A percentile compares a stretch with the other conserved stretches of the same genome.
phyloP scores from a whole-genome alignment of 2,797 vertebrate genomes.

The Dromococcyx pavoninus region DNA sequence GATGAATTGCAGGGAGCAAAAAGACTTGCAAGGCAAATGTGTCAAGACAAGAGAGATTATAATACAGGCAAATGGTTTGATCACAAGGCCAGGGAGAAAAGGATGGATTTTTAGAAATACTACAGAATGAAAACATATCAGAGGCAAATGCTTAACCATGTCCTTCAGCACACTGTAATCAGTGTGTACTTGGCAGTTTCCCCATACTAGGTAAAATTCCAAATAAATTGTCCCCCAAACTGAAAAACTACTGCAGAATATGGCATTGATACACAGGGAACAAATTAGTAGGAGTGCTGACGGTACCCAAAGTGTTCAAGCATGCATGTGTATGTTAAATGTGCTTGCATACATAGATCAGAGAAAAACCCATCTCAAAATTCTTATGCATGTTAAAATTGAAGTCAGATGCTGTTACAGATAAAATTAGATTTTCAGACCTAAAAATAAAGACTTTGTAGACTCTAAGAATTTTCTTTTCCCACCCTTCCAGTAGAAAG shows the following conservation, averaged over 20 bases:
- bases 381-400: background rate
- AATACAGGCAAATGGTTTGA: background rate
- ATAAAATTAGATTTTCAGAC: background rate
- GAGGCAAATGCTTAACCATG: background rate
- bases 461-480: background rate
- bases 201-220: background rate
- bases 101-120: background rate
- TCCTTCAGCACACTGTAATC: background rate
- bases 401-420: background rate
- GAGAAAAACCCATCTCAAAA: background rate
- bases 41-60: background rate
- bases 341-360: background rate
- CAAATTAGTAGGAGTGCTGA: background rate
- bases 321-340: accelerated
- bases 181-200: background rate
- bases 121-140: background rate
- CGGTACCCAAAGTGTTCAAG: background rate
- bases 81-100: background rate
- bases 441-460: background rate
- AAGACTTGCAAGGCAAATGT: background rate
- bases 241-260: background rate
- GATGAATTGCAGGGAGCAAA: background rate
- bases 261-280: background rate
- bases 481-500: background rate
- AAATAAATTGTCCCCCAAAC: background rate